Evolutionary conservation across 2,797 vertebrate species (phyloP).

Genomic region (Hyperoplus immaculatus): DNA sequence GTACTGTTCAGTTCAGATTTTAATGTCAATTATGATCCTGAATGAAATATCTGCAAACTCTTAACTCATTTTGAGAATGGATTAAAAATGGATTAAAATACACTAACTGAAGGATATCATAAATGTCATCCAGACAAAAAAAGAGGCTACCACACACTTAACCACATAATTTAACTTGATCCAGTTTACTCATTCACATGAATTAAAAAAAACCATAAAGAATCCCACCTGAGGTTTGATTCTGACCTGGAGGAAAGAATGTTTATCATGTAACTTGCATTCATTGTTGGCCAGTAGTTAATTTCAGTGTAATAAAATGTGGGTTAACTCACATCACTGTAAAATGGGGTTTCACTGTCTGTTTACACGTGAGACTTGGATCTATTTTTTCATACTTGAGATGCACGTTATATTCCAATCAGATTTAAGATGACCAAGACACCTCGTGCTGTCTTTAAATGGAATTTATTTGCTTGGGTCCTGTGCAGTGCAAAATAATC

Average conservation of each 20-base stretch:
- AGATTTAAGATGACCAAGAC: neutral
- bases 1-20: neutral
- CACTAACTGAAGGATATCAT: neutral
- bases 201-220: neutral
- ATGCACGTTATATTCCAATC: neutral
- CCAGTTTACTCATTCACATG: neutral
- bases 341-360: neutral
- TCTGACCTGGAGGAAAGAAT: neutral
- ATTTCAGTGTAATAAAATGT: neutral
- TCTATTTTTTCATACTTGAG: slow-evolving; percentile 10
- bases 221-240: neutral
- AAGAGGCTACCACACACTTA: neutral
- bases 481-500: slow-evolving; percentile 21
- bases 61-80: neutral
- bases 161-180: neutral
- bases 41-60: neutral
- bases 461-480: slow-evolving; percentile 2
- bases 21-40: neutral
- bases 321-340: neutral
- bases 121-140: neutral
- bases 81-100: neutral
- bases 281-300: neutral
- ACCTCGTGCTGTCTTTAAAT: slow-evolving; percentile 9
- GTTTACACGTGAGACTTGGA: neutral
- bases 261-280: neutral